Evolutionary conservation across 2,797 vertebrate genomes (phyloP), one percentile per base, ranked within the genome.

Genomic region (Sebastes vulpes): DNA sequence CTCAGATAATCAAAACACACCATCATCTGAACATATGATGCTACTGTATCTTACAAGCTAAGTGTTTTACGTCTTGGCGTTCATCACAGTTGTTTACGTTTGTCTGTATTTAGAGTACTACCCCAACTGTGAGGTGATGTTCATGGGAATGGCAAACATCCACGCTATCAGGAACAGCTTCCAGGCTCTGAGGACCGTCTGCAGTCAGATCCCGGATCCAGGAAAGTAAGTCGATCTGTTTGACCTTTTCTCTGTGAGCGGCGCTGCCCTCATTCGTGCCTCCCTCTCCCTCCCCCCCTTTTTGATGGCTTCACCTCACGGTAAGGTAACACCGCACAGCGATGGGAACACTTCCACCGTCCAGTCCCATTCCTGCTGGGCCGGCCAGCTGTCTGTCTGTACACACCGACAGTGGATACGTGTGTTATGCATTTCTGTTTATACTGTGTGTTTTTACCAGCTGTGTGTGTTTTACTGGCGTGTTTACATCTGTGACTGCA

Each of bases 81-180:
- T 82, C 14, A 69, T 38, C 38, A 8, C 16, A 57, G 59, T 58
- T 73, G 57, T 89, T 65, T 78, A 1, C 81, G 8, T 81, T 21
- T 76, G 29, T 91, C 26, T 92, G 46, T 90, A 14, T 78, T 64
- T 60, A 99, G 99, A 99, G 90, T 99, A 99, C 94, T 99, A 99
- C 82, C 98, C 98, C 1, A 99, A 99, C 94, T 99, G 99, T 71
- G 99, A 99, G 93, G 98, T 99, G 0, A 97, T 98, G 89, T 99
- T 99, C 90, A 99, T 99, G 99, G 98, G 98, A 82, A 99, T 99
- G 99, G 99, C 99, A 82, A 99, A 99, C 92, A 99, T 99, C 94
- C 99, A 99, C 35, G 97, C 98, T 88, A 99, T 99, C 90, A 95
- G 99, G 35, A 99, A 99, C 94, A 99, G 98, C 81, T 99, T 99